Evolutionary conservation across 2,888 invertebrate genomes (phyloP).

Genomic region (Nomada ferruginata): DNA sequence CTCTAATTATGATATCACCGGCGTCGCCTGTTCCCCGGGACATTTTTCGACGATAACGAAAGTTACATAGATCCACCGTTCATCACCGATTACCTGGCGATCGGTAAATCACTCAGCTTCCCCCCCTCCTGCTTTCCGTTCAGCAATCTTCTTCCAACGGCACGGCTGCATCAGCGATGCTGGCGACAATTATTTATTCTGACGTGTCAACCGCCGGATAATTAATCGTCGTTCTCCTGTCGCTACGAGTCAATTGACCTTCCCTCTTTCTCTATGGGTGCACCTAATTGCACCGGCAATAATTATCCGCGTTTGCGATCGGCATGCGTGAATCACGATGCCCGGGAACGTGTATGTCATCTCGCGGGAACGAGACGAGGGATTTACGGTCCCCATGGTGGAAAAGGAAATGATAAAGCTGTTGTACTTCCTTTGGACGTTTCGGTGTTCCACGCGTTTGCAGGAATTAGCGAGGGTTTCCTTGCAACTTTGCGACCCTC

Average conservation of each 20-base stretch:
- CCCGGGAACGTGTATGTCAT: slow-evolving; percentile 43
- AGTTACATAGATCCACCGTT: slow-evolving; percentile 46
- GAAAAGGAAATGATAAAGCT: slow-evolving; percentile 26
- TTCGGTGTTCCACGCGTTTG: not conserved
- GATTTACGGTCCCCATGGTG: slow-evolving; percentile 34
- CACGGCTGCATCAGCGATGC: slow-evolving; percentile 8
- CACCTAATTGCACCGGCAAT: slow-evolving; percentile 58
- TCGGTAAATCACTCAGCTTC: slow-evolving; percentile 65
- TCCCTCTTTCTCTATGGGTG: slow-evolving; percentile 15
- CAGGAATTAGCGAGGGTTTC: not conserved
- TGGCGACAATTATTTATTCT: slow-evolving; percentile 69
- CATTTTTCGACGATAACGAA: slow-evolving; percentile 59
- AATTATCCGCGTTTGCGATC: slow-evolving; percentile 54
- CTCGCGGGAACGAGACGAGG: slow-evolving; percentile 20
- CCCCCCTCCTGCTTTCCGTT: not conserved
- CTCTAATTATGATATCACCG: slow-evolving; percentile 56
- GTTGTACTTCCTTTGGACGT: not conserved
- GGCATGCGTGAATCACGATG: slow-evolving; percentile 50
- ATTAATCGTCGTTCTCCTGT: slow-evolving; percentile 58
- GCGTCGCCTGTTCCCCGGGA: not conserved
- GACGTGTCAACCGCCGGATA: slow-evolving; percentile 70
- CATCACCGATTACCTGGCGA: slow-evolving; percentile 65
- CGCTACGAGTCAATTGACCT: slow-evolving; percentile 47
- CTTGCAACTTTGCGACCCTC: not conserved
- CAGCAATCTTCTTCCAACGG: slow-evolving; percentile 45